phyloP scores from a whole-genome alignment of 2,888 invertebrate species.

The Drosophila demipolita region DNA sequence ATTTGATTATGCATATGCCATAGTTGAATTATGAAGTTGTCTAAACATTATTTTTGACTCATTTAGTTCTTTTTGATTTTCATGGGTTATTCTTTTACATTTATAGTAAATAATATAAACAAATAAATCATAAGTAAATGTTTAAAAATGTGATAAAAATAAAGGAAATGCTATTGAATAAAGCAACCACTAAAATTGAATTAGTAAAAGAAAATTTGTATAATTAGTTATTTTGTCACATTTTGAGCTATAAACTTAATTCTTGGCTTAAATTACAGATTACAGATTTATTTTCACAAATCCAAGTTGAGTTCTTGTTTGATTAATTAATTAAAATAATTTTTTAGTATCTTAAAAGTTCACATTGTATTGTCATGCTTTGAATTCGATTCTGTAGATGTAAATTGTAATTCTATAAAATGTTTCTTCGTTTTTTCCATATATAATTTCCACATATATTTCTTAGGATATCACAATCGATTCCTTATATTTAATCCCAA shows the following conservation, averaged over 20 bases:
- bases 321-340: neutral
- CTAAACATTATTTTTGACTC: neutral
- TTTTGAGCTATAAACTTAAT: neutral
- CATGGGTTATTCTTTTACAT: neutral
- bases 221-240: neutral
- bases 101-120: neutral
- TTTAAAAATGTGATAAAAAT: neutral
- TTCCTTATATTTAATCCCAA: neutral
- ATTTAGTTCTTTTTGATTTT: neutral
- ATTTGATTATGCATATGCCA: neutral
- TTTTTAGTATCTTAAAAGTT: neutral
- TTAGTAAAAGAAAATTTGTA: neutral
- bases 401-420: neutral
- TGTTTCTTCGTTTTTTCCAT: too few relatives aligned
- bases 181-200: neutral
- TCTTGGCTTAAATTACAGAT: neutral
- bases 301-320: neutral
- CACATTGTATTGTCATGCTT: neutral
- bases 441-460: neutral
- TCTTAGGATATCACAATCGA: neutral
- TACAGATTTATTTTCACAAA: neutral
- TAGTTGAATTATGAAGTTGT: neutral
- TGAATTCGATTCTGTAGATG: neutral
- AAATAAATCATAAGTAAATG: neutral
- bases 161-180: neutral